These are phyloP conservation scores for Drusus annulatus DNA, from an alignment of 1,140 invertebrate genomes.

Conservation along the genomic window DNA sequence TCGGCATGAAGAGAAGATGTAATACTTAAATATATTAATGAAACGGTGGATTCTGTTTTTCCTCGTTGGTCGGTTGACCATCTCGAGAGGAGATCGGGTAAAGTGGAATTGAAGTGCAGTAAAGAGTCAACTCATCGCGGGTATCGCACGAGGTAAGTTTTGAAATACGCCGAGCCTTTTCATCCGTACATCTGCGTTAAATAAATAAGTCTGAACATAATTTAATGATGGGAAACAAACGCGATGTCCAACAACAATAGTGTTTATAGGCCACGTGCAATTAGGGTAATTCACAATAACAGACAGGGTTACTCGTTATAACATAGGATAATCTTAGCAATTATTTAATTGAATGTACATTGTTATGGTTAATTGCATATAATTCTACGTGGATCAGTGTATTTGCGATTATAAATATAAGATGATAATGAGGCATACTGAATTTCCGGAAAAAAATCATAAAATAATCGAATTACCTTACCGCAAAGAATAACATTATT, in stretches of 20 bases:
- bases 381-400: slow-evolving; percentile 2
- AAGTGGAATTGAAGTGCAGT: no score
- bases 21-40: no score
- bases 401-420: neutral
- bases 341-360: slow-evolving; percentile 7
- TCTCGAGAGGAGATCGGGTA: no score
- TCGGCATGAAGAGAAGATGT: no score
- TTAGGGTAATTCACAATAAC: slow-evolving; percentile 2
- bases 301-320: slow-evolving; percentile 6
- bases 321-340: slow-evolving; percentile 6
- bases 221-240: neutral
- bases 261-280: neutral
- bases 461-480: no score
- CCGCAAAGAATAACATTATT: no score
- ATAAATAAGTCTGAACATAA: neutral
- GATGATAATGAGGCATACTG: neutral
- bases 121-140: no score
- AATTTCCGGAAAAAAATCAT: neutral
- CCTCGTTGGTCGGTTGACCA: no score
- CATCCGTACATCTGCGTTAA: neutral
- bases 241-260: neutral
- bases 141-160: no score
- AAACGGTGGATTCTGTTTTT: no score
- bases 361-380: slow-evolving; percentile 3
- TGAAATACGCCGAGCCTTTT: no score